Evolutionary conservation across 2,888 invertebrate genomes (phyloP), one percentile per base, ranked within the genome.

Genomic region (Acanthopleura granulata): DNA sequence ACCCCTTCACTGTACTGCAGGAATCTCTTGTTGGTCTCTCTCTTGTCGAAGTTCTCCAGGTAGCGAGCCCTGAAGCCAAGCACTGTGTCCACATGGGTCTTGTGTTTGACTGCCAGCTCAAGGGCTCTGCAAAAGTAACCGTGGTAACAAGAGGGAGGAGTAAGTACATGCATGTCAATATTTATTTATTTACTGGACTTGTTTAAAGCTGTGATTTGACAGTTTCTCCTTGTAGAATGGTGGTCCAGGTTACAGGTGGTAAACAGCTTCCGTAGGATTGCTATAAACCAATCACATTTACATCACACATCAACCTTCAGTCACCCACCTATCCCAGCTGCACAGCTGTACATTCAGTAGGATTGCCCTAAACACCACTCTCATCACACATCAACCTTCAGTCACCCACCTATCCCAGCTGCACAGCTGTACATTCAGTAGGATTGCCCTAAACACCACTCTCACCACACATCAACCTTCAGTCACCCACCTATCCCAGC

Each of bases 241-340:
- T n/a, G n/a, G n/a, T n/a, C n/a, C n/a, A n/a, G n/a, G n/a, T n/a
- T n/a, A n/a, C n/a, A n/a, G n/a, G n/a, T n/a, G n/a, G n/a, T n/a
- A n/a, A n/a, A n/a, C n/a, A n/a, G n/a, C n/a, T n/a, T 94, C 94
- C 78, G 93, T 91, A 0, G 93, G 89, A 86, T 94, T 93, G 1
- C 95, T 94, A 75, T 93, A 93, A n/a, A 95, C 95, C 88, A 22
- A 94, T 93, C 91, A 94, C 93, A 87, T 94, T 93, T 0, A 95
- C 94, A 82, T 93, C 50, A 25, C 57, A 72, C 25, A 62, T 40
- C 9, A 9, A 40, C 40, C 9, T 40, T 40, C 40, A 40, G 40
- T 40, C 29, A 76, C 82, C 82, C 89, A 94, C 94, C 94, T 93
- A 81, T 93, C 93, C 95, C 95, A 95, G 83, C 94, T 93, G 87